Base-by-base conservation (phyloP, 2,888 invertebrate species). In the Cheiracanthium punctorium region DNA sequence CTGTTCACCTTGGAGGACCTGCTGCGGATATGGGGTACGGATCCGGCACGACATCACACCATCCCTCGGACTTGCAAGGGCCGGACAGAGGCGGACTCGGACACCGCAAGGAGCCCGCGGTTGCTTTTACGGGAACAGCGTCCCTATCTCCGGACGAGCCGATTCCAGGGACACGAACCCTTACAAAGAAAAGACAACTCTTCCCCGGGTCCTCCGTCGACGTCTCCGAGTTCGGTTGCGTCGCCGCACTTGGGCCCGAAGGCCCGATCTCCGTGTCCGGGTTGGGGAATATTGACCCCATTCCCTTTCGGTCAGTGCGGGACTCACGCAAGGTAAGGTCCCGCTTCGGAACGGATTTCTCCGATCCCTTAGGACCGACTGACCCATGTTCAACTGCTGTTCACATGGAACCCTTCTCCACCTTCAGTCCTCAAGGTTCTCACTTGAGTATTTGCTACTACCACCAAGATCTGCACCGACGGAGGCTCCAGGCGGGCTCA, bases 401-500 rank as follows among this genome's bases (percentile, higher is more conserved):
- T 94, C 93, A 93, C 93, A 93, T 93, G 93, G 93, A 94, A 94
- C 92, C 92, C 92, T 92, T 92, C 92, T 92, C 92, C 86, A 75
- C 91, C 92, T 90, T 92, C 91, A 90, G 92, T 90, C 91, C 92
- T 91, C 91, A 91, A 92, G 91, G 91, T 90, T 94, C 93, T 93
- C 94, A 92, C 93, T 93, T 92, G 93, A 93, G 93, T 94, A 94
- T 94, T 94, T 94, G 94, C 94, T 94, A 94, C 94, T 94, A 94
- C 93, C 93, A 94, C 94, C 43, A 48, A 48, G 43, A 48, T 48
- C 43, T 48, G 43, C 43, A 48, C 43, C 43, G 5, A 17, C 43
- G 43, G 43, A 17, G 43, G 43, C 43, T 48, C 43, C 43, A 48
- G 43, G 43, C 43, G 43, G 93, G 43, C 84, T 90, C 91, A 91